phyloP scores from a whole-genome alignment of 2,888 invertebrate genomes.

The Norana najaformis region DNA sequence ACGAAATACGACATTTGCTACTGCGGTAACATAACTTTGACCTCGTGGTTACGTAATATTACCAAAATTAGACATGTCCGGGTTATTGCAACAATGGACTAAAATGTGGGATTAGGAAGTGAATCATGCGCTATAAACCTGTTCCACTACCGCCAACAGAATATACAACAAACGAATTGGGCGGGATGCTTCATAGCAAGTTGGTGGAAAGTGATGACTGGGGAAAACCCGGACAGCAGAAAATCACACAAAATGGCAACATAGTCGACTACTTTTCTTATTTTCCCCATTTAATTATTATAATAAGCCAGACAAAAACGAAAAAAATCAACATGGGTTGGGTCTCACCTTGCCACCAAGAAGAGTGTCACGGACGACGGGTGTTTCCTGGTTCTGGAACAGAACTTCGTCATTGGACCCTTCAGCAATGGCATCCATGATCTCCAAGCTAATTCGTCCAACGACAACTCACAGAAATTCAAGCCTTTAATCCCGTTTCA shows the following conservation, averaged over 20 bases:
- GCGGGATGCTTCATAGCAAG: too few species aligned
- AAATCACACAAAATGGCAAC: neutral
- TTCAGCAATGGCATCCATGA: neutral
- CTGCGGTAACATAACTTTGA: too few species aligned
- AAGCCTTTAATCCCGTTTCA: neutral
- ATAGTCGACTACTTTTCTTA: neutral
- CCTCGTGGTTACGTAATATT: too few species aligned
- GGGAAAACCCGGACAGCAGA: neutral
- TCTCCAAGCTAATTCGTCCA: neutral
- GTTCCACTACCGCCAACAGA: too few species aligned
- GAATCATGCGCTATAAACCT: too few species aligned
- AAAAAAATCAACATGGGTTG: neutral
- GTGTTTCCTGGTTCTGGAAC: neutral
- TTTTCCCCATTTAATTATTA: neutral
- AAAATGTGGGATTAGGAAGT: too few species aligned
- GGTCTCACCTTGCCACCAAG: neutral
- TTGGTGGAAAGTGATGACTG: neutral
- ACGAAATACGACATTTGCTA: too few species aligned
- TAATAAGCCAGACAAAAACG: neutral
- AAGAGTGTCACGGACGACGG: neutral
- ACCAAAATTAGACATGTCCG: too few species aligned
- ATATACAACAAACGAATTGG: too few species aligned
- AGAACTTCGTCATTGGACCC: neutral
- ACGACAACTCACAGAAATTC: neutral
- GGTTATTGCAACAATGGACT: too few species aligned